Conservation (phyloP, 1,140 invertebrate genomes). For the Pachyrhynchus sulphureomaculatus region DNA sequence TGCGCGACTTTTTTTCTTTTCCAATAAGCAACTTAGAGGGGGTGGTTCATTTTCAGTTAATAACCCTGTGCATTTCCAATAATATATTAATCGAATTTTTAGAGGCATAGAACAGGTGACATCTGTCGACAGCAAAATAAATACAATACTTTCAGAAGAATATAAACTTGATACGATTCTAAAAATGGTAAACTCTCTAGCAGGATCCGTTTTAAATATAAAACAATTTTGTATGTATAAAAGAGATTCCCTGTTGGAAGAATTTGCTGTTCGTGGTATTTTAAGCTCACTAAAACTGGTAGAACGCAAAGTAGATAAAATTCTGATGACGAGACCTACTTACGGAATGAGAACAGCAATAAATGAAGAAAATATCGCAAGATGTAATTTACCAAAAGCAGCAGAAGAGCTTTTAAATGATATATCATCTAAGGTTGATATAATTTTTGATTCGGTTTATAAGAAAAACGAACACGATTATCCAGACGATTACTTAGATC, state of each 20-base stretch:
- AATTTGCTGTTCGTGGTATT: constrained; percentile 47
- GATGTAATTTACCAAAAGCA: constrained; percentile 39
- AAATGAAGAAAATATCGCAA: constrained; percentile 28
- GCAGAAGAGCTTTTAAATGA: constrained; percentile 45
- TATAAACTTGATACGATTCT: constrained; percentile 41
- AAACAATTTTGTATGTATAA: constrained; percentile 20
- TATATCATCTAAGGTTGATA: constrained; percentile 50
- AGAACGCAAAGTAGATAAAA: constrained; percentile 47
- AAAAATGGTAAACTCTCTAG: constrained; percentile 1
- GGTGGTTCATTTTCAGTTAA: no score
- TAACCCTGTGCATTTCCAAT: no score
- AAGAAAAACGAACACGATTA: constrained; percentile 31
- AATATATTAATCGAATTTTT: no score
- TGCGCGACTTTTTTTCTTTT: no score
- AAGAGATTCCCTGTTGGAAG: constrained; percentile 36
- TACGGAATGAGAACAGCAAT: background rate
- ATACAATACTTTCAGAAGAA: constrained; percentile 40
- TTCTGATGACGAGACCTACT: constrained; percentile 26
- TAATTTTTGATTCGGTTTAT: constrained; percentile 38
- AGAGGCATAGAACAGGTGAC: constrained; percentile 51
- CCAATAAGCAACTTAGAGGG: no score
- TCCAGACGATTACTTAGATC: constrained; percentile 25
- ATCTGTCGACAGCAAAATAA: constrained; percentile 45
- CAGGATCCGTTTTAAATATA: constrained; percentile 5
- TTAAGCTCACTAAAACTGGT: constrained; percentile 48